These are phyloP conservation scores for Dolichomitus sp. DNA, from an alignment of 2,888 invertebrate genomes.

Conservation along the genomic window DNA sequence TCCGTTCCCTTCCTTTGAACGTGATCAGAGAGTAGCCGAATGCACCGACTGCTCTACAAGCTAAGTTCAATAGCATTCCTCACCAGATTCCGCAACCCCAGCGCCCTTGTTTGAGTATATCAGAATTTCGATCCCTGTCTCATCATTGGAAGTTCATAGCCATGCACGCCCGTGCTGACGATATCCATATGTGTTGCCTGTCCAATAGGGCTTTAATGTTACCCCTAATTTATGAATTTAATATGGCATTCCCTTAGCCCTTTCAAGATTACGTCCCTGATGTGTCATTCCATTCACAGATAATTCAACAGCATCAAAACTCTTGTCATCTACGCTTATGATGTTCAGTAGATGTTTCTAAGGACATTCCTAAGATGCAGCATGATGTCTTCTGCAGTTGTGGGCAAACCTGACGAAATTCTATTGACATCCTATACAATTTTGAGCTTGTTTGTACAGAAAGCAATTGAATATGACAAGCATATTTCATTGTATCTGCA, in stretches of 20 bases:
- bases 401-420: neutral
- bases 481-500: neutral
- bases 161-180: neutral
- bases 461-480: neutral
- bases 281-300: neutral
- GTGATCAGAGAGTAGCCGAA: conserved; percentile 8
- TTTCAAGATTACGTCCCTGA: neutral
- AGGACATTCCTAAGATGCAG: neutral
- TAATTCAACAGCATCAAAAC: neutral
- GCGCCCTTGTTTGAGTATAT: conserved; percentile 42
- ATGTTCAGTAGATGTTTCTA: neutral
- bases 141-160: neutral
- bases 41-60: conserved; percentile 60
- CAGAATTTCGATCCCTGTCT: conserved; percentile 49
- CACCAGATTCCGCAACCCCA: conserved; percentile 65
- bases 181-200: neutral
- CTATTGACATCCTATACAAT: neutral
- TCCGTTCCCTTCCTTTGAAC: conserved; percentile 1
- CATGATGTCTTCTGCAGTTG: neutral
- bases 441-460: neutral
- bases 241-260: neutral
- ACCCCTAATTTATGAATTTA: conserved; percentile 2
- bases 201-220: neutral
- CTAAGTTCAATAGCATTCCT: conserved; percentile 81
- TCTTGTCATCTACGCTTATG: neutral